Base-by-base conservation (phyloP, 2,888 invertebrate species). In the Sturmia bella region DNA sequence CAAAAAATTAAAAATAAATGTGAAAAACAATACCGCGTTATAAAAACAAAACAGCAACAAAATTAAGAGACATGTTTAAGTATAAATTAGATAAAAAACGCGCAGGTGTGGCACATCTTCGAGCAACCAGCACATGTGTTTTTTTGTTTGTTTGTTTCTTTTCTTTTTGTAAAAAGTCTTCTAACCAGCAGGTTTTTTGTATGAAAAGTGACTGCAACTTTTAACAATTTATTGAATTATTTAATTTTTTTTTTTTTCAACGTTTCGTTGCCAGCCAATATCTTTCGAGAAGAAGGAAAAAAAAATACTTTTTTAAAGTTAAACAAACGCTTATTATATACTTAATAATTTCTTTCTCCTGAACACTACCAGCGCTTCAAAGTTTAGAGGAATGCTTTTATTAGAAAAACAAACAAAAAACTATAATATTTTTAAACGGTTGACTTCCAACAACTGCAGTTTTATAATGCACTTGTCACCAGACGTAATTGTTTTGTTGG, bases 71-170 rank as follows among this genome's bases (percentile, higher is more conserved):
- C 82, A 78, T 78, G 78, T 78, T 78, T 82, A 74, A 70, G 59
- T 66, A 74, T 66, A 19, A 63, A 24, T 75, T 75, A 57, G 74
- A 59, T 52, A 64, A 64, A 80, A 54, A 72, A 70, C 32, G 15
- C 43, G 82, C 82, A 82, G 82, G 78, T 82, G 82, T 66, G 78
- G 70, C 82, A 82, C 82, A 82, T 75, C 73, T 78, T 50, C 21
- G 32, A 50, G 24, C 17, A 50, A 39, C 32, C 24, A 19, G 39
- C 15, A 15, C 37, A 61, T 56, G 19, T 37, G 37, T 13, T 50
- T 27, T 27, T n/a, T 19, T 39, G 11, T 1, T 15, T 24, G 56
- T 17, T 39, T 41, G 17, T 48, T 64, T 64, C 1, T 41, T 17
- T 56, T 48, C 3, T 37, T 52, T 24, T 19, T 24, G n/a, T 17